Conservation (phyloP, 2,888 invertebrate genomes). For the Xylota sylvarum region DNA sequence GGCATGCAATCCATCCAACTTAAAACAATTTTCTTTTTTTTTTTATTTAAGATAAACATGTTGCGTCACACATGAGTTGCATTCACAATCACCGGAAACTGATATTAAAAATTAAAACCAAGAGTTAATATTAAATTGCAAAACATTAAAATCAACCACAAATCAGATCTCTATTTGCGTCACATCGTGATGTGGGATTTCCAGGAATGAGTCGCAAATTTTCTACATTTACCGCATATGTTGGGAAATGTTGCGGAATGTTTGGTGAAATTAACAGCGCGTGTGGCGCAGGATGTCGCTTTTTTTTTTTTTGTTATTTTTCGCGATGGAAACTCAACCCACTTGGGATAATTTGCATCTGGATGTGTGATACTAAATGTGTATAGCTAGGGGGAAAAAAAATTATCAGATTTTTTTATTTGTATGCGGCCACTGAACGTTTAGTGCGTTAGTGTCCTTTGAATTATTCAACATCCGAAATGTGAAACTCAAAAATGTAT, state of each 20-base stretch:
- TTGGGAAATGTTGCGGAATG: slow-evolving; percentile 33
- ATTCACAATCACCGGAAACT: neutral
- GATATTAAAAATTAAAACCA: neutral
- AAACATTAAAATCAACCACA: neutral
- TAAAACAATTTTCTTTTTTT: neutral
- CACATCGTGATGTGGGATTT: slow-evolving; percentile 13
- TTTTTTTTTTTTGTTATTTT: slow-evolving; percentile 18
- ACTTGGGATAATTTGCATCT: neutral
- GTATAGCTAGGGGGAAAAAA: neutral
- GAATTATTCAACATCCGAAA: neutral
- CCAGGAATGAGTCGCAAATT: neutral
- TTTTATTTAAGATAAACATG: neutral
- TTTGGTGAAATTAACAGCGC: slow-evolving; percentile 32
- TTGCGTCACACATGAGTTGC: neutral
- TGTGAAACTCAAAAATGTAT: neutral
- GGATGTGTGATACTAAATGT: neutral
- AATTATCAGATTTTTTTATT: neutral
- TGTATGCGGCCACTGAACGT: neutral
- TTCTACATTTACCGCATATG: slow-evolving; percentile 2
- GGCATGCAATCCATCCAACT: neutral
- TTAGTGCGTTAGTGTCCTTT: neutral
- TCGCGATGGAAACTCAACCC: neutral
- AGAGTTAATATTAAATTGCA: neutral
- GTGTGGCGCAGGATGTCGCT: neutral
- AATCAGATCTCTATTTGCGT: slow-evolving; percentile 17